Base-by-base conservation (phyloP, 2,113 vertebrate species). In the Crotalus horridus region DNA sequence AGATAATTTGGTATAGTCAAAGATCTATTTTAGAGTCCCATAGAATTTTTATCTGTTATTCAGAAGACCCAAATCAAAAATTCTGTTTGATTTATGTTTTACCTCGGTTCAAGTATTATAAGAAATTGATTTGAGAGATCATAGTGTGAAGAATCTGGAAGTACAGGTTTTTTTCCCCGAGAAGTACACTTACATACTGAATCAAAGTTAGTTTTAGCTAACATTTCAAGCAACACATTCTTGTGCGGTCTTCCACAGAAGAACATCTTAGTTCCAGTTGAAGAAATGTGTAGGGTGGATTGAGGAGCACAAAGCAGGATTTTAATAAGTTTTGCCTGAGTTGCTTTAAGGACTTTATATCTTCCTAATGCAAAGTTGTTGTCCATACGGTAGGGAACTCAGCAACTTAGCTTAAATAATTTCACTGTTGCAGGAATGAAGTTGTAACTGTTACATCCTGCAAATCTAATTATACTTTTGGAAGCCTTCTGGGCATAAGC, bases 131-230 rank as follows among this genome's bases (percentile, higher is more conserved):
- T 33, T 39, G 33, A 39, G 33, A 81, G 33, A 21, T 81, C 74
- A 81, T 17, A 81, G 33, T 43, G 33, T 81, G 6, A 21, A 81
- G 74, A 81, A 81, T 39, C 74, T 39, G 33, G 9, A 1, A 81
- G 6, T 39, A 20, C n/a, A 74, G 15, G 11, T 4, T n/a, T 29
- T 10, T 2, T 2, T 0, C 0, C 12, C 2, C 69, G 20, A 39
- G 69, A 81, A 39, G 33, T 81, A 43, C 17, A 6, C n/a, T 81
- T 81, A 81, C 3, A 39, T 8, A 81, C 7, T 81, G 74, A 81
- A 81, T 81, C 33, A 81, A 43, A 81, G 7, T 43, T 81, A 43
- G 74, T 81, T 43, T 81, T 81, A 43, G 33, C 17, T 43, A 81
- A 81, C 7, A 81, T 81, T 81, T 81, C 74, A 81, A 81, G 74